Evolutionary conservation across 2,113 vertebrate species (phyloP).

Genomic region (Origma solitaria): DNA sequence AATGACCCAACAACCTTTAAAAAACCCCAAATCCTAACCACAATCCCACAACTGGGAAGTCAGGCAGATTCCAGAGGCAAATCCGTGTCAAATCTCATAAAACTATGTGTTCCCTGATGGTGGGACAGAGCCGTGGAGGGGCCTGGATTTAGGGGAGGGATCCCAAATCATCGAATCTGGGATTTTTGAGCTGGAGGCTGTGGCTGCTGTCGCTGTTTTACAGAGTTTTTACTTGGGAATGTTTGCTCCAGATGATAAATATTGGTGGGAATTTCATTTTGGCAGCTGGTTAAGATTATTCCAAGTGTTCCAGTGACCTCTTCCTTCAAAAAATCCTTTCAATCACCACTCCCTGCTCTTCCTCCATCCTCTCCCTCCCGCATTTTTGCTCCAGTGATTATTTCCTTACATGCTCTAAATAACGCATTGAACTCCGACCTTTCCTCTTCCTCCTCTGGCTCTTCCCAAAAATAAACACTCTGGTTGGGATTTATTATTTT

Average conservation of each 20-base stretch:
- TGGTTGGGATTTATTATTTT: background rate
- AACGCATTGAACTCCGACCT: constrained; percentile 26
- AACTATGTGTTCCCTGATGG: rapidly evolving
- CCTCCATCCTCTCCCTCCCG: background rate
- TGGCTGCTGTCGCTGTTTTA: rapidly evolving
- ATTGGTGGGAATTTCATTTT: rapidly evolving
- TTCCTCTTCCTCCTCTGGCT: constrained; percentile 3
- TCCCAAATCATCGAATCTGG: rapidly evolving
- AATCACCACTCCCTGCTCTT: background rate
- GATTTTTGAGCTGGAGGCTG: background rate
- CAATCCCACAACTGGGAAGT: background rate
- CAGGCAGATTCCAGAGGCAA: background rate
- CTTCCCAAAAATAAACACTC: background rate
- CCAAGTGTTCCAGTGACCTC: background rate
- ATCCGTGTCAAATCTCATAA: rapidly evolving
- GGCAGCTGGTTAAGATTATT: background rate
- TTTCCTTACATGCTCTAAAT: constrained; percentile 65
- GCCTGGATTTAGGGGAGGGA: background rate
- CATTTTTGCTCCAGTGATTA: constrained; percentile 44
- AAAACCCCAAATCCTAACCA: background rate
- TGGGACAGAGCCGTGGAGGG: rapidly evolving
- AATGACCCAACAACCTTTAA: background rate
- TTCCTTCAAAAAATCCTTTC: background rate
- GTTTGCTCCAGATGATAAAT: background rate
- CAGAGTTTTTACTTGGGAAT: rapidly evolving